These are phyloP conservation scores for Conops quadrifasciatus DNA, from an alignment of 2,888 invertebrate species.

Conservation along the genomic window DNA sequence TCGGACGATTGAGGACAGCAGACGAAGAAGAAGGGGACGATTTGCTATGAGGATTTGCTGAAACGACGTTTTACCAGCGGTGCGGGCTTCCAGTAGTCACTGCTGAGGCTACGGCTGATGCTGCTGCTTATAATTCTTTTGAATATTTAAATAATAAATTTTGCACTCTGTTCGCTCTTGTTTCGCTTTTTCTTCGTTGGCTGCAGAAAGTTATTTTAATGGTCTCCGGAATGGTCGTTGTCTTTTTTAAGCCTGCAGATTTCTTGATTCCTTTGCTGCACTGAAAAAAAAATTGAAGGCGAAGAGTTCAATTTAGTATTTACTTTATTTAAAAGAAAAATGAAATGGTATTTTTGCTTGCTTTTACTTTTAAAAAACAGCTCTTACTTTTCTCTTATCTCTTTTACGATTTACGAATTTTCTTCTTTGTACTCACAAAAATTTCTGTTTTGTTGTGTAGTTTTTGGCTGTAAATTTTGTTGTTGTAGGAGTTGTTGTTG, in stretches of 20 bases:
- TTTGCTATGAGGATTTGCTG: not conserved
- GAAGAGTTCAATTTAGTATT: too few relatives aligned
- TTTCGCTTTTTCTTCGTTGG: too few relatives aligned
- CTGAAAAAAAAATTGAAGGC: too few relatives aligned
- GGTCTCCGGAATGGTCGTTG: too few relatives aligned
- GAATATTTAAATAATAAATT: constrained; percentile 34
- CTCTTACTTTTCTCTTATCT: not conserved
- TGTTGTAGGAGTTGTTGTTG: too few relatives aligned
- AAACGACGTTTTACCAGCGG: not conserved
- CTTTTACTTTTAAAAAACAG: not conserved
- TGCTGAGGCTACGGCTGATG: not conserved
- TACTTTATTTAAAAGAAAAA: too few relatives aligned
- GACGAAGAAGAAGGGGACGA: not conserved
- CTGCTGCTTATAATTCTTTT: constrained; percentile 25
- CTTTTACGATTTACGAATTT: too few relatives aligned
- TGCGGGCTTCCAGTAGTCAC: too few relatives aligned
- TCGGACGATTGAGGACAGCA: not conserved
- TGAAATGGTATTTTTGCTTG: too few relatives aligned
- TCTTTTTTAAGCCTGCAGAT: too few relatives aligned
- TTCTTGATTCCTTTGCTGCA: too few relatives aligned
- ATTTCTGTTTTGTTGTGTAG: not conserved
- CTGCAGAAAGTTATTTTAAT: too few relatives aligned
- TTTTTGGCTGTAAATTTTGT: not conserved
- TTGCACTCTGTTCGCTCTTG: not conserved
- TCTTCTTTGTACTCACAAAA: not conserved